Evolutionary conservation across 2,888 invertebrate genomes (phyloP), one percentile per base, ranked within the genome.

Genomic region (Trilocha varians): DNA sequence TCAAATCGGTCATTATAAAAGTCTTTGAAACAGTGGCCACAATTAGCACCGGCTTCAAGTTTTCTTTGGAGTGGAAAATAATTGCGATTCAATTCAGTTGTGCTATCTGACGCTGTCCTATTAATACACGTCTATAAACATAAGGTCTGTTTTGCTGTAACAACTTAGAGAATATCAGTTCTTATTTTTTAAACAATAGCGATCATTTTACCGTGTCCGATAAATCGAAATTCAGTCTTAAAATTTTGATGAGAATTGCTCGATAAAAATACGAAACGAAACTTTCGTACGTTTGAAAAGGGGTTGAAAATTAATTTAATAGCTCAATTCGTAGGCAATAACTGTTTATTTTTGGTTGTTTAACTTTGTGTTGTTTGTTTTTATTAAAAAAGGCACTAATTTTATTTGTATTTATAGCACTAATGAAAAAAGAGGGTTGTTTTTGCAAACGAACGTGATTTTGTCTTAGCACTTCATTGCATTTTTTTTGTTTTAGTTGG

Each of bases 1-100:
- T n/a, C n/a, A n/a, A n/a, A 25, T 25, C 25, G 25, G 25, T 25
- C 11, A 25, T 6, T 25, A 6, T 25, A 25, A 25, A 25, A 6
- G 25, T 25, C 25, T 25, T 5, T 25, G 8, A 4, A 25, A 25
- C 25, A 2, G 25, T 50, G 59, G 55, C 67, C 65, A 75, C 75
- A 76, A 75, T 78, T 74, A 76, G 66, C 64, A 70, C 53, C 55
- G 63, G 62, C 64, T 61, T 65, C 65, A 67, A 77, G 69, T 78
- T 77, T 77, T 75, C 75, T 76, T 70, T 65, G 58, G 57, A 74
- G 70, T 64, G 65, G 64, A 66, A 72, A 75, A 73, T 79, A 79
- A 79, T 82, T 76, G 73, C 76, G 68, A 78, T 75, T 70, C 73
- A 74, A 78, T 75, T 70, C 73, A 74, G 69, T 70, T 67, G 62